Evolutionary conservation across 2,113 vertebrate species (phyloP), one percentile per base, ranked within the genome.

Genomic region (Macrotus californicus): DNA sequence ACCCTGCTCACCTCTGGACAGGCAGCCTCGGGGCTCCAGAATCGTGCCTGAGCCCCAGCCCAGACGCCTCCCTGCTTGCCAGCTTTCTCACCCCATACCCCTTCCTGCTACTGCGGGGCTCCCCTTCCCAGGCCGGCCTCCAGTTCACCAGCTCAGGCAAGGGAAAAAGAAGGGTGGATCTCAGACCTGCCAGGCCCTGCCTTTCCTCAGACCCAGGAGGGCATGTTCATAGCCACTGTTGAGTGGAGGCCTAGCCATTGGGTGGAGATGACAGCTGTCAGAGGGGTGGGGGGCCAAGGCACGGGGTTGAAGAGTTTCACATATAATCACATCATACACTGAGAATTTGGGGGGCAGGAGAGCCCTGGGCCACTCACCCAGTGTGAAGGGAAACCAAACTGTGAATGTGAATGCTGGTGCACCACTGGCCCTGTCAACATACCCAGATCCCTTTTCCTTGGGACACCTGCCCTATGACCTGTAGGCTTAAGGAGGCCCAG

Each of bases 281-380:
- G 54, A 21, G 50, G 29, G 69, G 16, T 12, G n/a, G 12, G 7
- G 66, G 22, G 8, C 9, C 59, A 1, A 41, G 72, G 48, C 0
- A 2, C 1, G 48, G 39, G 39, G 34, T 19, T 34, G 34, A 52
- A 13, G 85, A 59, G 41, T 81, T 59, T 92, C 87, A 46, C 56
- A 10, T 46, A 22, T 9, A 46, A 64, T 89, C 79, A 83, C 46
- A 79, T 89, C 96, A 84, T 79, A 93, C 94, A 89, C 94, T 97
- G 96, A 90, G 87, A 92, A 94, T 59, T 80, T 67, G 2, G 7
- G 34, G 90, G 84, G 0, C 18, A 12, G 34, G 36, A 41, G 31
- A 64, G n/a, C 34, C 90, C 50, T 22, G 72, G 82, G 87, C 39
- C 81, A 34, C 54, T 59, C 73, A 88, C 79, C 50, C 79, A 39